phyloP scores from a whole-genome alignment of 2,797 vertebrate genomes.

The Lindbergichthys nudifrons region DNA sequence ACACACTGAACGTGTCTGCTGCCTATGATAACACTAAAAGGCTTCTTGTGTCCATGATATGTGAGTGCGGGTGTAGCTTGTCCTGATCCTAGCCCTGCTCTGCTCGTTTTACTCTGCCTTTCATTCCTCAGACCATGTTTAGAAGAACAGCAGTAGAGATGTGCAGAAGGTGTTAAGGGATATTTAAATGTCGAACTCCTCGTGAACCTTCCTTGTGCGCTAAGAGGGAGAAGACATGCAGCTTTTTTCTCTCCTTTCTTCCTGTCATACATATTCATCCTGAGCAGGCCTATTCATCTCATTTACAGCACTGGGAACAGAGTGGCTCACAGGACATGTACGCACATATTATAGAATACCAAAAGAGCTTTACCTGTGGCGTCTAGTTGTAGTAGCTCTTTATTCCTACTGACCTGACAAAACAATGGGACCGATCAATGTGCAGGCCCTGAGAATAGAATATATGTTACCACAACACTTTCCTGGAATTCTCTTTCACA shows the following conservation, averaged over 20 bases:
- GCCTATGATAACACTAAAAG: slow-evolving; percentile 65
- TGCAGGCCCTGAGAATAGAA: slow-evolving; percentile 23
- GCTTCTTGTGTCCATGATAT: slow-evolving; percentile 63
- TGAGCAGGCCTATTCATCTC: slow-evolving; percentile 47
- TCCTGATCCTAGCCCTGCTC: slow-evolving; percentile 29
- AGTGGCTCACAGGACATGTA: slow-evolving; percentile 32
- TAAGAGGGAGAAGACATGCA: slow-evolving; percentile 21
- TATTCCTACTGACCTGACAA: slow-evolving; percentile 54
- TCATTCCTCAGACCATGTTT: slow-evolving; percentile 45
- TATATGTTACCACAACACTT: slow-evolving; percentile 33
- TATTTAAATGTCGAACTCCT: slow-evolving; percentile 62
- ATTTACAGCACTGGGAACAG: slow-evolving; percentile 47
- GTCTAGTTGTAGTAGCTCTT: slow-evolving; percentile 28
- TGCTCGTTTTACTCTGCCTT: slow-evolving; percentile 36
- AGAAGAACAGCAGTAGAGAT: slow-evolving; percentile 42
- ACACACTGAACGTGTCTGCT: slow-evolving; percentile 53
- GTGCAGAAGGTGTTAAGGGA: slow-evolving; percentile 29
- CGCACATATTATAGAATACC: slow-evolving; percentile 42
- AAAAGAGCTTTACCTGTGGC: slow-evolving; percentile 56
- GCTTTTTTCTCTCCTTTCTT: slow-evolving; percentile 7
- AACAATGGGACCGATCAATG: slow-evolving; percentile 57
- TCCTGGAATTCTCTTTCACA: slow-evolving; percentile 52
- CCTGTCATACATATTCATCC: slow-evolving; percentile 68
- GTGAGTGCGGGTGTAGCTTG: slow-evolving; percentile 43
- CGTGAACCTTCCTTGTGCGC: slow-evolving; percentile 55